A percentile compares a stretch with the other conserved stretches of the same genome.
Evolutionary conservation across 2,888 invertebrate species (phyloP).

Genomic region (Cryptocheilus praepositus): DNA sequence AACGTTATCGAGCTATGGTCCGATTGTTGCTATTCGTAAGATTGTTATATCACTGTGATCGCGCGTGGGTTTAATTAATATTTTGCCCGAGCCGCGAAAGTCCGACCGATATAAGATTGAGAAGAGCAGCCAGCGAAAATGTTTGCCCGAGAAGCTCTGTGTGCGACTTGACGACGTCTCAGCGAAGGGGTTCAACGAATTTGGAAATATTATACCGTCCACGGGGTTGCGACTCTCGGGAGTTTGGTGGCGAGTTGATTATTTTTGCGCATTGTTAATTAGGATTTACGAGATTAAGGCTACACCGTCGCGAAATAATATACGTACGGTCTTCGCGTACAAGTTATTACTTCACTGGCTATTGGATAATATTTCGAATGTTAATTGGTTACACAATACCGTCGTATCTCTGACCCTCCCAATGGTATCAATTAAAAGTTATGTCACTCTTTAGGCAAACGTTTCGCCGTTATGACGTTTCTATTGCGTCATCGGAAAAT

Average conservation of each 20-base stretch:
- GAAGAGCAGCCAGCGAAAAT: conserved; percentile 11
- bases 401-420: background rate
- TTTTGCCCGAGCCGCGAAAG: conserved; percentile 47
- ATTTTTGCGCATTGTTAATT: conserved; percentile 5
- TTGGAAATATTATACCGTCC: conserved; percentile 56
- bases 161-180: conserved; percentile 13
- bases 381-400: background rate
- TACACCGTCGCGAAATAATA: conserved; percentile 8
- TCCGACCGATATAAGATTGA: conserved; percentile 31
- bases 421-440: background rate
- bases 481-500: too few relatives aligned
- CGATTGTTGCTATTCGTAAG: conserved; percentile 74
- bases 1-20: conserved; percentile 67
- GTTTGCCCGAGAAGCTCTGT: conserved; percentile 2
- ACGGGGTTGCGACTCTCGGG: conserved; percentile 43
- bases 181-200: conserved; percentile 40
- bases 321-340: conserved; percentile 5
- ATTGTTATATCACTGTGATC: conserved; percentile 73
- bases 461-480: too few relatives aligned
- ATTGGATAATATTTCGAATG: too few relatives aligned
- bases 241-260: conserved; percentile 2
- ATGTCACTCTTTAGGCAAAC: too few relatives aligned
- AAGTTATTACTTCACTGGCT: conserved; percentile 6
- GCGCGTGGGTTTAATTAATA: conserved; percentile 59
- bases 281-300: conserved; percentile 10